A percentile compares a stretch with the other conserved stretches of the same genome.
Conservation (phyloP, 1,140 invertebrate species). For the Tetraneura akinire region DNA sequence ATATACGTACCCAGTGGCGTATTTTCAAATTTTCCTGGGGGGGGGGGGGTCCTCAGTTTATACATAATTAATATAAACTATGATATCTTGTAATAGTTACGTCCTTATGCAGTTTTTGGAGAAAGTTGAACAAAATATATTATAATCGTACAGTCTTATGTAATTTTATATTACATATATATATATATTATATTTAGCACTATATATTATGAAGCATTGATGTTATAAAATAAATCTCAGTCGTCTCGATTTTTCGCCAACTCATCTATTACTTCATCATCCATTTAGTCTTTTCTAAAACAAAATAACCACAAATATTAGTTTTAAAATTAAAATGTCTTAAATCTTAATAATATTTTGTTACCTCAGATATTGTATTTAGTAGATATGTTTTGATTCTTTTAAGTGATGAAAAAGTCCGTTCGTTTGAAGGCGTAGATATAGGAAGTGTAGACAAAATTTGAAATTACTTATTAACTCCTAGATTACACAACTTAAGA, state of each 20-base stretch:
- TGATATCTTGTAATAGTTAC: constrained; percentile 1
- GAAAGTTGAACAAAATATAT: too few relatives aligned
- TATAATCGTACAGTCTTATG: too few relatives aligned
- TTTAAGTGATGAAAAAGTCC: not conserved
- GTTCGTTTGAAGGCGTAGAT: not conserved
- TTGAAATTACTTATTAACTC: not conserved
- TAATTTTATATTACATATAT: too few relatives aligned
- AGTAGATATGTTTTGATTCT: not conserved
- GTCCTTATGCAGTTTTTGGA: not conserved
- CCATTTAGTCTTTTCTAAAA: constrained; percentile 30
- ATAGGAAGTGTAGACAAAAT: constrained; percentile 9
- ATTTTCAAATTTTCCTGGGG: constrained; percentile 28
- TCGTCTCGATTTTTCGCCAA: not conserved
- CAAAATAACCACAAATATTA: constrained; percentile 18
- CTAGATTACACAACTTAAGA: not conserved
- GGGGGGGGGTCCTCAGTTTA: too few relatives aligned
- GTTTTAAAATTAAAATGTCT: not conserved
- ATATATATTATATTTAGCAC: too few relatives aligned
- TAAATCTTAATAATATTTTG: constrained; percentile 11
- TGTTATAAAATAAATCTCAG: not conserved
- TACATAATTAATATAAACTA: constrained; percentile 5
- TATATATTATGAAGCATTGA: too few relatives aligned
- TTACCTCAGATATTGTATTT: not conserved
- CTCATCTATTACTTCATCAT: not conserved
- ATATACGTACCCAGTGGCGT: too few relatives aligned